phyloP scores from a whole-genome alignment of 1,140 invertebrate genomes.

The Drosophila punjabiensis region DNA sequence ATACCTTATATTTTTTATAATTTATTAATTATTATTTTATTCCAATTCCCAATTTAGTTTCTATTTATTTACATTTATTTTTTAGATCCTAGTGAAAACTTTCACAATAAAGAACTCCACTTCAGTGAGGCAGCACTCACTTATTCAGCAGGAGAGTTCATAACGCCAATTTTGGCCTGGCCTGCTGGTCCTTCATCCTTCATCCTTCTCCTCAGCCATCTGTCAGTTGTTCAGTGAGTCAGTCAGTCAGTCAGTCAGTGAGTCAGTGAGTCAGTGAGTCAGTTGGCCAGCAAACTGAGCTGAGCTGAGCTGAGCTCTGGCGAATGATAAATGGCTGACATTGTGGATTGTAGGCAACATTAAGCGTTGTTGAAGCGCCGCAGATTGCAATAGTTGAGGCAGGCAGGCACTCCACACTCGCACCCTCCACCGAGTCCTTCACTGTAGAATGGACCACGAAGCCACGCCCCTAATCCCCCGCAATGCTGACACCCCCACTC shows the following conservation, averaged over 20 bases:
- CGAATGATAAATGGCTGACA: slow-evolving; percentile 80
- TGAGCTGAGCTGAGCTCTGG: slow-evolving; percentile 39
- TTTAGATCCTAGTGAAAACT: background rate
- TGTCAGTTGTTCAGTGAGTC: slow-evolving; percentile 30
- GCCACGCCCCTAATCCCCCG: slow-evolving; percentile 14
- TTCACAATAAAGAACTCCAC: background rate
- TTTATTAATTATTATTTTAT: too few species aligned
- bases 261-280: background rate
- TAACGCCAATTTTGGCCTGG: slow-evolving; percentile 62
- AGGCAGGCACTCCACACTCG: too few species aligned
- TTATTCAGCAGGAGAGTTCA: slow-evolving; percentile 42
- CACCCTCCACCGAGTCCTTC: background rate
- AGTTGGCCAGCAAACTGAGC: slow-evolving; percentile 24
- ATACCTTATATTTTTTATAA: too few species aligned
- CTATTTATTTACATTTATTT: background rate
- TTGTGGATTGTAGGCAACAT: slow-evolving; percentile 77
- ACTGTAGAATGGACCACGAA: background rate
- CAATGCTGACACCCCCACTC: slow-evolving; percentile 8
- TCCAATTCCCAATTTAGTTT: background rate
- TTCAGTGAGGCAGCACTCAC: slow-evolving; percentile 1
- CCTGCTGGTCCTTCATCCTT: slow-evolving; percentile 9
- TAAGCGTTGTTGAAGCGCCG: slow-evolving; percentile 74
- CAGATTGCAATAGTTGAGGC: slow-evolving; percentile 75
- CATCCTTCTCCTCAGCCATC: slow-evolving; percentile 1
- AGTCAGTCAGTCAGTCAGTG: slow-evolving; percentile 23